Percentiles rank a stretch among this genome's conserved stretches.
These are phyloP conservation scores for Hyposmocoma kahamanoa DNA, from an alignment of 1,140 invertebrate species.

Conservation along the genomic window DNA sequence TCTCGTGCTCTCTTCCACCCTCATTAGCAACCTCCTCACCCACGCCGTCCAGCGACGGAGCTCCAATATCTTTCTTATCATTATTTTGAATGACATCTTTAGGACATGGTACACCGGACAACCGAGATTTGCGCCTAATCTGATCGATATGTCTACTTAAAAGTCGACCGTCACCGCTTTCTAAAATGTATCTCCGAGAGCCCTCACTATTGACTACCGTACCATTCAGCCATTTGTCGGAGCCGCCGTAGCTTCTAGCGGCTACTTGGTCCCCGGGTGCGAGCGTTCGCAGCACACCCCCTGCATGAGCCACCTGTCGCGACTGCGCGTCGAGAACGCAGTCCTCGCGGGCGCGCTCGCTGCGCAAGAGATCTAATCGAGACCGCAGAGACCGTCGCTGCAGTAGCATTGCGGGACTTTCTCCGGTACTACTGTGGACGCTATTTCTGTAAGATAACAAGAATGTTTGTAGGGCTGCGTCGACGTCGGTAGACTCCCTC, in stretches of 20 bases:
- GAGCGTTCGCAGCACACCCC: background rate
- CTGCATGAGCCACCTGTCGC: background rate
- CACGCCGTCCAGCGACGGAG: too few relatives aligned
- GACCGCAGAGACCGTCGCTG: background rate
- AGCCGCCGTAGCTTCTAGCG: background rate
- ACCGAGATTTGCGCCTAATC: background rate
- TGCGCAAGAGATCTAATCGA: constrained; percentile 1
- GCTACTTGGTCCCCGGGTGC: background rate
- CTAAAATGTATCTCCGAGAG: background rate
- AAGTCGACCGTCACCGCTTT: background rate
- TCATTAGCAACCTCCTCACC: background rate
- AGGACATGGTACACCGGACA: background rate
- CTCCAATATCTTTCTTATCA: background rate
- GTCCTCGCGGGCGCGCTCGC: background rate
- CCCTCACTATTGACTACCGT: background rate
- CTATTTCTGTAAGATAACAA: too few relatives aligned
- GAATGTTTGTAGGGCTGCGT: too few relatives aligned
- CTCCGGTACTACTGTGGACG: too few relatives aligned
- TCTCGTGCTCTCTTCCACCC: background rate
- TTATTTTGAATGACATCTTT: too few relatives aligned
- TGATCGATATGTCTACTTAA: constrained; percentile 4
- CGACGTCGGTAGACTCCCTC: too few relatives aligned
- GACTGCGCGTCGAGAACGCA: background rate
- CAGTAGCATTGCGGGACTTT: constrained; percentile 2
- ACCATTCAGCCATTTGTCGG: background rate